Evolutionary conservation across 2,113 vertebrate genomes (phyloP), one percentile per base, ranked within the genome.

Genomic region (Alaudala cheleensis): DNA sequence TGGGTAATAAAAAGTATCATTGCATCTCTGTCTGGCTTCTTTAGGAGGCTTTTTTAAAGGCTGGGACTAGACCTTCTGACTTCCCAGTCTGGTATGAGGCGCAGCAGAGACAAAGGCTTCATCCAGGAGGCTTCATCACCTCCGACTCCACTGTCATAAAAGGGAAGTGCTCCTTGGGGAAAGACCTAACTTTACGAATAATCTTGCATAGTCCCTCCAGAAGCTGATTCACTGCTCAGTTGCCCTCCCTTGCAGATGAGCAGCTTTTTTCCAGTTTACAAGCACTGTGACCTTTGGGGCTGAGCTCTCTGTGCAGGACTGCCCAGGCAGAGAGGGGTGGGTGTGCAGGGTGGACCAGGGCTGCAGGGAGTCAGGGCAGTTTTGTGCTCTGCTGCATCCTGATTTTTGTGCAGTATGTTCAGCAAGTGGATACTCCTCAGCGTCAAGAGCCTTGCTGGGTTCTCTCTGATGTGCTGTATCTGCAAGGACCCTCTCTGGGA

Each of bases 1-100:
- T 25, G 34, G 44, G 80, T 78, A 83, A 87, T 92, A 84, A 91
- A 93, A 83, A 66, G 51, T 58, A 58, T 64, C 7, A 1, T 73
- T 95, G 39, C 26, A 60, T 88, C 80, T 80, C 83, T 61, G 39
- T 69, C 70, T 93, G 88, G 42, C 51, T 78, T 88, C 72, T 83
- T 88, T 60, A 44, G 56, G 40, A 86, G n/a, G 7, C 14, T 50
- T 67, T 90, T 88, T 81, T 81, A 24, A 73, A 86, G 67, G 42
- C 64, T 90, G 12, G 12, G 64, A 81, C 14, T 21, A 45, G 58
- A 79, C 44, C 67, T 96, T 70, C 66, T 85, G 57, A 49, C 70
- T 81, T 73, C 53, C 31, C 61, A 56, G 65, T 64, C 42, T 70
- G 69, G 31, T 61, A 19, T 0, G 0, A 67, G 57, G 39, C 45